Percentiles rank a stretch among this genome's conserved stretches.
phyloP scores from a whole-genome alignment of 92 coral and sea anemone genomes.

The Hydrozoanthus gracilis region DNA sequence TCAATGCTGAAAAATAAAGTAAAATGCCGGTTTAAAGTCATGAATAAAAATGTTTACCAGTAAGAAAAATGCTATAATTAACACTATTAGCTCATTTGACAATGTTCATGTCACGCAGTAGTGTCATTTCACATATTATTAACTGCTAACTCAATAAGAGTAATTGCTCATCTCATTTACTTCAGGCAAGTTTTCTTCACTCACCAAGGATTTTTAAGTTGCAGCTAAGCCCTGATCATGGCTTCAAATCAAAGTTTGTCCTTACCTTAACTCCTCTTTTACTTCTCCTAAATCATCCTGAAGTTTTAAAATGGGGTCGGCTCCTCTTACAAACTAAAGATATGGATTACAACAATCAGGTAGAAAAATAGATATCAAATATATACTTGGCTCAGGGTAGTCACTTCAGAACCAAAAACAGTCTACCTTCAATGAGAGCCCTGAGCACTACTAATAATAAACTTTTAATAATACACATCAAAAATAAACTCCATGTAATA shows the following conservation, averaged over 20 bases:
- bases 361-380: not conserved
- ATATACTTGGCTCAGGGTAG: not conserved
- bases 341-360: not conserved
- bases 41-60: too few species aligned
- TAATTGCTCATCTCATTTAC: too few species aligned
- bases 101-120: not conserved
- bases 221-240: not conserved
- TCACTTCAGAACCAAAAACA: too few species aligned
- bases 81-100: too few species aligned
- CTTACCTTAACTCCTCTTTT: conserved; percentile 92
- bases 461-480: too few species aligned
- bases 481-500: too few species aligned
- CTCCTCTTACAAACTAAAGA: conserved; percentile 90
- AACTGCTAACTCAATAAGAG: too few species aligned
- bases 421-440: too few species aligned
- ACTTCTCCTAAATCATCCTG: conserved; percentile 84
- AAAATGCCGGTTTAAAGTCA: not conserved
- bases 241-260: not conserved
- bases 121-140: too few species aligned
- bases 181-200: too few species aligned
- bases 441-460: too few species aligned
- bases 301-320: conserved; percentile 94
- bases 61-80: too few species aligned
- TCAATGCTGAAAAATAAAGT: conserved; percentile 86
- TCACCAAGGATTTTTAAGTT: not conserved